Base-by-base conservation (phyloP, 2,113 vertebrate species). In the Lontra canadensis region DNA sequence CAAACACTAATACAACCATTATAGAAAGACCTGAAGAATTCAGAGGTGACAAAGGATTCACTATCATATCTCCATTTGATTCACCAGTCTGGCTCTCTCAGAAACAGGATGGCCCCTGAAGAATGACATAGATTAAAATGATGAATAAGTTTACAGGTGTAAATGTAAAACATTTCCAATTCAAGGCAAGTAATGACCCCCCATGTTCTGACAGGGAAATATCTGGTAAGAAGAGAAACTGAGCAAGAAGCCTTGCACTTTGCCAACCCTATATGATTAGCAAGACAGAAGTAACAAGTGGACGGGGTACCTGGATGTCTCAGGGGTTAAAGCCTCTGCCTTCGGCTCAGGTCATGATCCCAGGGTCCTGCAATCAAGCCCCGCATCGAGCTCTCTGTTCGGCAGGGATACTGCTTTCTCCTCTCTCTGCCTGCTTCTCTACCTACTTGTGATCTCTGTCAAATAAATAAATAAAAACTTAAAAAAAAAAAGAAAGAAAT, bases 231-330 rank as follows among this genome's bases (percentile, higher is more conserved):
- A 92, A 42, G 55, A 47, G 17, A 91, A 91, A 55, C 47, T 34
- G 7, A 49, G 26, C 55, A 6, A 34, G 7, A 92, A 82, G 90
- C 2, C 20, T 82, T 82, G 20, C 20, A 71, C 25, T 65, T 79
- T 80, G 42, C 34, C 59, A 49, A 65, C 31, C 7, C 57, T 78
- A 2, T n/a, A n/a, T 63, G 57, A 63, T 18, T 42, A 29, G n/a
- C 83, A 97, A 95, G 69, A 83, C 95, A 87, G 97, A 88, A 97
- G 88, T 97, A 97, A 29, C 59, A 57, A 83, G 57, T 79, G 63
- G 59, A 52, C 4, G 49, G 49, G 49, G 49, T 52, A 17, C 49
- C 49, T 52, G 49, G 49, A 1, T 52, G 49, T 14, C 49, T 52
- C 49, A 52, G 14, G 49, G 49, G 14, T 4, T 52, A 52, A 52